Conservation (phyloP, 2,113 vertebrate species). For the Ornithorhynchus anatinus region DNA sequence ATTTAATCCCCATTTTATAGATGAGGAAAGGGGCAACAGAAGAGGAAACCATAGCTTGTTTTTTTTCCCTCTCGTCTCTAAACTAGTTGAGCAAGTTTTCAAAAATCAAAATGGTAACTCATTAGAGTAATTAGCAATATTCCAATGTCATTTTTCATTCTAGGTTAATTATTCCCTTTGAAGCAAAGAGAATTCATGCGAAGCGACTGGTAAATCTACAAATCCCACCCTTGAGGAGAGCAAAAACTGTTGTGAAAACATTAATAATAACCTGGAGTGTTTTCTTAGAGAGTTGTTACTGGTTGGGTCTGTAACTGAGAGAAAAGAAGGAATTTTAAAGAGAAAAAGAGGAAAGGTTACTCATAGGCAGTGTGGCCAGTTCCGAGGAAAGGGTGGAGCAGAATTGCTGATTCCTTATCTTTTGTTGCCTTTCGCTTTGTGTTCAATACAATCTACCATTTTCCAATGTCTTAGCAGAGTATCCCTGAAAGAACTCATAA, state of each 20-base stretch:
- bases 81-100: conserved; percentile 1
- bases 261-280: neutral
- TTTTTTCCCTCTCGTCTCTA: conserved; percentile 51
- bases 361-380: too few relatives aligned
- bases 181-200: neutral
- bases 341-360: neutral
- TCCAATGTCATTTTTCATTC: conserved; percentile 19
- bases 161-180: conserved; percentile 28
- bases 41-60: conserved; percentile 49
- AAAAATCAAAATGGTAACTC: neutral
- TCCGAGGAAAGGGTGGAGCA: too few relatives aligned
- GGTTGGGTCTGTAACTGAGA: rapidly evolving
- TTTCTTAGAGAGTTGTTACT: neutral
- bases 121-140: conserved; percentile 28
- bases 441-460: too few relatives aligned
- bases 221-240: neutral
- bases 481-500: too few relatives aligned
- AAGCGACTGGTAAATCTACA: neutral
- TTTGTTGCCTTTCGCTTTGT: too few relatives aligned
- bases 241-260: neutral
- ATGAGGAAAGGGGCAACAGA: conserved; percentile 52
- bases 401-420: too few relatives aligned
- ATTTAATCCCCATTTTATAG: too few relatives aligned
- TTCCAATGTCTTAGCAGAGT: too few relatives aligned
- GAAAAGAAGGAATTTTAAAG: neutral